Evolutionary conservation across 2,113 vertebrate genomes (phyloP), one percentile per base, ranked within the genome.

Genomic region (Stictonetta naevosa): DNA sequence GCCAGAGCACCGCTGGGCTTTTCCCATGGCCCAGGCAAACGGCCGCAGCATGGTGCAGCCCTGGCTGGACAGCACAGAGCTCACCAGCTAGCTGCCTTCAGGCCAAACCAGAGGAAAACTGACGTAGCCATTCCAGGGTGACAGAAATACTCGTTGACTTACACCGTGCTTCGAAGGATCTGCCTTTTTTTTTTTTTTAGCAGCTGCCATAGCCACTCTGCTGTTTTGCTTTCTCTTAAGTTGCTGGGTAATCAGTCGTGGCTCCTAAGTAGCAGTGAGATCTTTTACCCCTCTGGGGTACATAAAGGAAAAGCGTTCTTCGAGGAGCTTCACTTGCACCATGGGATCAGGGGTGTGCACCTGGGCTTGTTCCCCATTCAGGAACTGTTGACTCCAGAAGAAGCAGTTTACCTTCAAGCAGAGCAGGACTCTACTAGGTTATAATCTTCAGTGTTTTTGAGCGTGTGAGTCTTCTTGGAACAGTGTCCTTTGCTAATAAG

Each of bases 321-420:
- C 56, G 9, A 14, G 31, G 20, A 29, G 36, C 60, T 31, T 58
- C 5, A 0, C 48, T 44, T 3, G 18, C 36, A 1, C 34, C 0
- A 0, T 5, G 13, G 6, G 52, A 29, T 18, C 15, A 10, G 36
- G 36, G 10, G 8, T 56, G 53, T 38, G 55, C 34, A 4, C 11
- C 42, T 3, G 23, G 11, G 17, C 10, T n/a, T 25, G n/a, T 31
- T 34, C 50, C 38, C 21, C 2, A 0, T 38, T 66, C 0, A 0
- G 12, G 16, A 72, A 1, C 25, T 34, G 29, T 13, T 46, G 60
- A 1, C 44, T 44, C 36, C 11, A 38, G 38, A 59, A 56, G 42
- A 59, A 77, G 48, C 42, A 44, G 42, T 26, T 66, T 20, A 53
- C 1, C n/a, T 73, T 14, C 10, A 3, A 15, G 62, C 38, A 8